Evolutionary conservation across 2,888 invertebrate species (phyloP).

Genomic region (Lumbricus terrestris): DNA sequence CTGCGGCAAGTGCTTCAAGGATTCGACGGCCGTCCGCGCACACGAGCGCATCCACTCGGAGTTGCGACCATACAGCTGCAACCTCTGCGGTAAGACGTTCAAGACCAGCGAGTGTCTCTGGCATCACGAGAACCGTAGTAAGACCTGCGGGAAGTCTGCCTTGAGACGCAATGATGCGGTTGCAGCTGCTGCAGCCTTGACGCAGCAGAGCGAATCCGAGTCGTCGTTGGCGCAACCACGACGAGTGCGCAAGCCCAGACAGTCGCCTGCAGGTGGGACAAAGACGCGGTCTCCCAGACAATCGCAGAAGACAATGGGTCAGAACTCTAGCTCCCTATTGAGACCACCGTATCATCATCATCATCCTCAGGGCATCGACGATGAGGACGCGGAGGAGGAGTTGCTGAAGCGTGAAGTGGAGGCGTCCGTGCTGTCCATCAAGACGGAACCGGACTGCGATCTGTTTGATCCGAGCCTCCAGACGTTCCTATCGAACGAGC

Average conservation of each 20-base stretch:
- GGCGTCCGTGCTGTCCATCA: background rate
- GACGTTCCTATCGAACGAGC: background rate
- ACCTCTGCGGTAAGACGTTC: constrained; percentile 40
- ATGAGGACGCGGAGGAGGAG: background rate
- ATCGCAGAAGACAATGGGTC: background rate
- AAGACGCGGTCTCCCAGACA: background rate
- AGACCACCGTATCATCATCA: too few species aligned
- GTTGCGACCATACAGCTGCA: constrained; percentile 39
- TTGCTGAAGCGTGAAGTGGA: background rate
- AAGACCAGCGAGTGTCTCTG: constrained; percentile 44
- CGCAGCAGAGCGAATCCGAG: background rate
- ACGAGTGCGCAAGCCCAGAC: background rate
- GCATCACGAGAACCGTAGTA: constrained; percentile 44
- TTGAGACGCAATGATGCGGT: background rate
- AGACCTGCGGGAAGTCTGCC: constrained; percentile 40
- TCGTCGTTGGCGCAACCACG: background rate
- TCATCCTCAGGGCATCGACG: background rate
- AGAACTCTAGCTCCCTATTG: background rate
- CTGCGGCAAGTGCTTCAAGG: constrained; percentile 43
- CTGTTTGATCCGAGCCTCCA: constrained; percentile 13
- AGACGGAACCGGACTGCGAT: constrained; percentile 18
- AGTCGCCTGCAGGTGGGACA: background rate
- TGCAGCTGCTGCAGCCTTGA: background rate
- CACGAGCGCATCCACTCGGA: constrained; percentile 44
- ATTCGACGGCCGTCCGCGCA: constrained; percentile 43